Conservation (phyloP, 2,888 invertebrate species). For the Cylloceria caligata region DNA sequence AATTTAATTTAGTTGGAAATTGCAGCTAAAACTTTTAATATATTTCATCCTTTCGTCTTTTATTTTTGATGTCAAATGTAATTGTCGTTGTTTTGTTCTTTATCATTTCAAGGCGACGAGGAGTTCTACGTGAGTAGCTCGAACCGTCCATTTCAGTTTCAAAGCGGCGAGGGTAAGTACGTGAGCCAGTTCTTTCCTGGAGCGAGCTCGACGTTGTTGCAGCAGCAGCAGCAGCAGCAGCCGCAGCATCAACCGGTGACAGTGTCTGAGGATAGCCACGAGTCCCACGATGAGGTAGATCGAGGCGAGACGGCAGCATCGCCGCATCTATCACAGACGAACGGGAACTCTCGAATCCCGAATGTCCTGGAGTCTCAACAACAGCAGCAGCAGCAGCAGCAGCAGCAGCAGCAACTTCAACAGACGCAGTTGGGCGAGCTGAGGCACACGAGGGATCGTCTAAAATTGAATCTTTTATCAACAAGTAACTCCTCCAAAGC, state of each 20-base stretch:
- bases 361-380: slow-evolving; percentile 51
- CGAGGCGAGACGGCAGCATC: slow-evolving; percentile 19
- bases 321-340: slow-evolving; percentile 16
- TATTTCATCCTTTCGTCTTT: not conserved
- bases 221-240: slow-evolving; percentile 71
- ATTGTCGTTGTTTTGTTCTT: slow-evolving; percentile 29
- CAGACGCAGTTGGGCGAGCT: slow-evolving; percentile 87
- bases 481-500: slow-evolving; percentile 61
- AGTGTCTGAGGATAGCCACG: slow-evolving; percentile 69
- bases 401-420: slow-evolving; percentile 83
- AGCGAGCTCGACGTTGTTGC: slow-evolving; percentile 75
- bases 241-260: slow-evolving; percentile 57
- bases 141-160: slow-evolving; percentile 89
- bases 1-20: not conserved
- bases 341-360: slow-evolving; percentile 41
- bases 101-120: slow-evolving; percentile 84
- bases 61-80: not conserved
- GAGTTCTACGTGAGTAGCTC: slow-evolving; percentile 92
- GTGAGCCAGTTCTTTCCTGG: slow-evolving; percentile 91
- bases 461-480: slow-evolving; percentile 89
- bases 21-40: not conserved
- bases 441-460: slow-evolving; percentile 89
- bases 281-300: slow-evolving; percentile 60
- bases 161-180: slow-evolving; percentile 84
- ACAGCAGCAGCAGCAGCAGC: slow-evolving; percentile 75